These are phyloP conservation scores for Gymnocypris eckloni DNA, from an alignment of 2,797 vertebrate genomes.

Conservation along the genomic window DNA sequence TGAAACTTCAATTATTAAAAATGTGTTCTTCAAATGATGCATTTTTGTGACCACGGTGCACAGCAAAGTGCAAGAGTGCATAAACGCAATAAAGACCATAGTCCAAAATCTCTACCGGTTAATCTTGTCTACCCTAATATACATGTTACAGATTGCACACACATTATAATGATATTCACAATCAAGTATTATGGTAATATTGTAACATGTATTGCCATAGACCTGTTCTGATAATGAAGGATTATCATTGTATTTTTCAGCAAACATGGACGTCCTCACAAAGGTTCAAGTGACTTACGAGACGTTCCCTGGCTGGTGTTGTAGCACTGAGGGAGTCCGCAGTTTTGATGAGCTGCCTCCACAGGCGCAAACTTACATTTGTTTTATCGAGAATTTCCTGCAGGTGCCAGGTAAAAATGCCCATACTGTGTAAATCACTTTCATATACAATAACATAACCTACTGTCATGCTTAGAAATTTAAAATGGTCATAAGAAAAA, in stretches of 20 bases:
- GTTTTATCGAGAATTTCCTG: constrained; percentile 82
- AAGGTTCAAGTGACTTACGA: constrained; percentile 79
- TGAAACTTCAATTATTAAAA: too few species aligned
- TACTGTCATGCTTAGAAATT: neutral
- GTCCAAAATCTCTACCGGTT: too few species aligned
- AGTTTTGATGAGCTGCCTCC: constrained; percentile 77
- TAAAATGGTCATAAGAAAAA: neutral
- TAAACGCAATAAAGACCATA: too few species aligned
- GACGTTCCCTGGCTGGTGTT: constrained; percentile 80
- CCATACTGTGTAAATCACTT: neutral
- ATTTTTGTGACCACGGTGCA: too few species aligned
- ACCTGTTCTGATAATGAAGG: neutral
- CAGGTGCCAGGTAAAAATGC: constrained; percentile 78
- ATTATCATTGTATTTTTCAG: constrained; percentile 60
- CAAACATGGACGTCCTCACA: constrained; percentile 83
- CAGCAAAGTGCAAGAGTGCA: too few species aligned
- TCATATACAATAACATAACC: neutral
- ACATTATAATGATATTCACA: neutral
- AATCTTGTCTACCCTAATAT: too few species aligned
- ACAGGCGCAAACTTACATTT: constrained; percentile 79
- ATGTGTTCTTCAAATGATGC: too few species aligned
- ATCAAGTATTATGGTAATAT: neutral
- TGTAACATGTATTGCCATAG: neutral
- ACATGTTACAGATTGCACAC: neutral
- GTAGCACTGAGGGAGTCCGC: constrained; percentile 78